Evolutionary conservation across 1,140 invertebrate genomes (phyloP).

Genomic region (Solen grandis): DNA sequence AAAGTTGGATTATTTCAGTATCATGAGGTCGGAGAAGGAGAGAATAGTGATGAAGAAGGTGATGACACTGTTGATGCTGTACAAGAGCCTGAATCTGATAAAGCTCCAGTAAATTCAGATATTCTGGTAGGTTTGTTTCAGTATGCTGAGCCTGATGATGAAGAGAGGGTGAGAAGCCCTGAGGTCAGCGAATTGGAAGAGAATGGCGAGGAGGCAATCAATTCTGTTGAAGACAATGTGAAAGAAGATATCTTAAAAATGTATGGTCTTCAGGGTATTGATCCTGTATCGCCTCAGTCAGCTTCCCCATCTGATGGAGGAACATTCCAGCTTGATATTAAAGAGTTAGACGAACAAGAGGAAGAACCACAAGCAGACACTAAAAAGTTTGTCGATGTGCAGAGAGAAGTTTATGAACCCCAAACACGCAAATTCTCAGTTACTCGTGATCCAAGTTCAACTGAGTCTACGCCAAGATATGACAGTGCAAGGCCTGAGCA

Average conservation of each 20-base stretch:
- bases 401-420: constrained; percentile 52
- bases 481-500: neutral
- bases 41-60: constrained; percentile 28
- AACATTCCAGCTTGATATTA: neutral
- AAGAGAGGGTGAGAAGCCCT: constrained; percentile 31
- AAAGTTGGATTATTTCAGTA: constrained; percentile 43
- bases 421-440: constrained; percentile 26
- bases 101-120: neutral
- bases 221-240: constrained; percentile 38
- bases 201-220: constrained; percentile 13
- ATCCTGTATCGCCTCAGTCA: constrained; percentile 47
- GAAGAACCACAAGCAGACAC: neutral
- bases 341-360: neutral
- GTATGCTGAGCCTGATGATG: constrained; percentile 23
- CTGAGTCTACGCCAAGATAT: constrained; percentile 39
- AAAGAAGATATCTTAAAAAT: constrained; percentile 39
- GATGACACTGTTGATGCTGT: constrained; percentile 15
- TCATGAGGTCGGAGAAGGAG: neutral
- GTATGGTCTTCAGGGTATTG: constrained; percentile 45
- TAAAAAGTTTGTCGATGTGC: constrained; percentile 24
- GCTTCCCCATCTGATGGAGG: constrained; percentile 25
- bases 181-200: constrained; percentile 29
- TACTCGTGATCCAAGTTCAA: constrained; percentile 35
- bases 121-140: constrained; percentile 41
- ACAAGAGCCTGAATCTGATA: neutral